These are phyloP conservation scores for Palaemon carinicauda DNA, from an alignment of 1,140 invertebrate species.

Conservation along the genomic window DNA sequence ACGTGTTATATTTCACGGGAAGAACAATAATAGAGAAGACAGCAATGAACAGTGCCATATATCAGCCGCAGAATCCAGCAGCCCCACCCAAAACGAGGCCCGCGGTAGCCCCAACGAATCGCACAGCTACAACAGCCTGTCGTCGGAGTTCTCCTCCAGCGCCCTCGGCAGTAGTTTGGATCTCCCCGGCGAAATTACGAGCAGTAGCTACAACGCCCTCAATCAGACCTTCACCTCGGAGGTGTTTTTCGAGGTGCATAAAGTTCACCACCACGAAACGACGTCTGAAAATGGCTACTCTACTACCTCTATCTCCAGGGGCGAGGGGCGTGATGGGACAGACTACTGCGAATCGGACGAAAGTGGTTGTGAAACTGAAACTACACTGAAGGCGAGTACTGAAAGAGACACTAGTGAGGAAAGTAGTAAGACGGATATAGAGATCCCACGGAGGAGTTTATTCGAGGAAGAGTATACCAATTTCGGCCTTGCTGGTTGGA, in stretches of 20 bases:
- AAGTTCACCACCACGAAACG: not conserved
- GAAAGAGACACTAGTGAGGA: constrained; percentile 5
- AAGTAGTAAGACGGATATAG: not conserved
- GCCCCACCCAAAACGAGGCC: too few species aligned
- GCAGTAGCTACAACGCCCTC: constrained; percentile 7
- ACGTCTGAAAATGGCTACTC: not conserved
- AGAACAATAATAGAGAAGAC: not conserved
- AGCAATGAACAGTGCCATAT: not conserved
- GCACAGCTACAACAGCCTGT: not conserved
- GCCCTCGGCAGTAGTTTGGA: not conserved
- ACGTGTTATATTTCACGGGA: not conserved
- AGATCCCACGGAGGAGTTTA: constrained; percentile 2
- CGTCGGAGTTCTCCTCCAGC: not conserved
- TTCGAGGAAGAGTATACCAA: constrained; percentile 3
- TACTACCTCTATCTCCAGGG: not conserved
- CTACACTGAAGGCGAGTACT: constrained; percentile 22
- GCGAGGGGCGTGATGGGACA: not conserved
- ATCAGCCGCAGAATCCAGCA: too few species aligned
- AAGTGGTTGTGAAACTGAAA: constrained; percentile 39
- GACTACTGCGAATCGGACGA: constrained; percentile 17
- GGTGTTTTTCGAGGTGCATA: constrained; percentile 17
- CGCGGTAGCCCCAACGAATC: not conserved
- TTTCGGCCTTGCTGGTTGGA: constrained; percentile 12
- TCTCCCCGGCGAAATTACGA: not conserved
- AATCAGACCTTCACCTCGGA: constrained; percentile 23